phyloP scores from a whole-genome alignment of 1,140 invertebrate genomes.

The Elymnias hypermnestra region DNA sequence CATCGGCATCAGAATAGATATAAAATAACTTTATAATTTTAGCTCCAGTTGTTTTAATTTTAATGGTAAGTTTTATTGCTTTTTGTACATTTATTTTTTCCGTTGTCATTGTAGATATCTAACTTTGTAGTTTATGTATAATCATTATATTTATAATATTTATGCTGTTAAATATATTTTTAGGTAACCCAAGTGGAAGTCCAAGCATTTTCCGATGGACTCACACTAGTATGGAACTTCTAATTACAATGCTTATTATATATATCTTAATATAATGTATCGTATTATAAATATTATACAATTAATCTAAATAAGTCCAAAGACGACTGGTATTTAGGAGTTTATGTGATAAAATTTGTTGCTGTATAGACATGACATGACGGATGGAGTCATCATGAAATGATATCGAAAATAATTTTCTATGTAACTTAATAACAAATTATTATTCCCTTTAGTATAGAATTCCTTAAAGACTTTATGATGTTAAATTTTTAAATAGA shows the following conservation, averaged over 20 bases:
- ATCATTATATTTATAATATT: conserved; percentile 38
- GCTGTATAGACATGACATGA: conserved; percentile 51
- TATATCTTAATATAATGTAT: conserved; percentile 49
- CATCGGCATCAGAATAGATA: conserved; percentile 16
- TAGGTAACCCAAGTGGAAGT: conserved; percentile 75
- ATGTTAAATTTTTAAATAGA: conserved; percentile 33
- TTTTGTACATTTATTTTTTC: conserved; percentile 36
- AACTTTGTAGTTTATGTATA: conserved; percentile 5
- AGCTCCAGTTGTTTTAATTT: conserved; percentile 58
- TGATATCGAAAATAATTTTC: conserved; percentile 23
- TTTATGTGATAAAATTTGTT: conserved; percentile 70
- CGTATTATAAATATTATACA: conserved; percentile 34
- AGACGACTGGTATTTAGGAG: conserved; percentile 65
- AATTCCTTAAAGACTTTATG: conserved; percentile 20
- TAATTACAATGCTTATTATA: conserved; percentile 48
- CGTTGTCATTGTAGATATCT: conserved; percentile 31
- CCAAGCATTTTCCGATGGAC: conserved; percentile 58
- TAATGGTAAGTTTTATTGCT: conserved; percentile 62
- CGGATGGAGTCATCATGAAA: conserved; percentile 43
- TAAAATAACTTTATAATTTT: conserved; percentile 33
- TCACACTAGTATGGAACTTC: conserved; percentile 55
- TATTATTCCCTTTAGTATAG: conserved; percentile 22
- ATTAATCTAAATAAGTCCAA: conserved; percentile 46
- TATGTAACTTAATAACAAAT: conserved; percentile 7
- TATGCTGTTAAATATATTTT: conserved; percentile 63